phyloP scores from a whole-genome alignment of 2,113 vertebrate genomes.

The Coryphaenoides rupestris region DNA sequence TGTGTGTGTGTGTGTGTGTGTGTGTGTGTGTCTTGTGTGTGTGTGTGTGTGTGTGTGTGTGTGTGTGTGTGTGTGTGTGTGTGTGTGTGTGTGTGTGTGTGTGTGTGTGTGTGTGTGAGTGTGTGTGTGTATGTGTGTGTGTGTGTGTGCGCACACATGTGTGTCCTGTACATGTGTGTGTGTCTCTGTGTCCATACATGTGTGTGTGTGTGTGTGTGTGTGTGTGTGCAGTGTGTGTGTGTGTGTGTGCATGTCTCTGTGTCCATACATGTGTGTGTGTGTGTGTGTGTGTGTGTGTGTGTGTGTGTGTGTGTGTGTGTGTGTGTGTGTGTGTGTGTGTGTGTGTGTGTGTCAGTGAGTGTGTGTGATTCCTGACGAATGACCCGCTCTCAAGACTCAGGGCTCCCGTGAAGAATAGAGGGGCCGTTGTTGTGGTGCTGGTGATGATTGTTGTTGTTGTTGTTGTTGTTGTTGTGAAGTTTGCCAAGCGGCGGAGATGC shows the following conservation, averaged over 20 bases:
- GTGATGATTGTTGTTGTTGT: no score
- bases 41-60: background rate
- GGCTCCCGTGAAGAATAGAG: conserved; percentile 68
- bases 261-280: no score
- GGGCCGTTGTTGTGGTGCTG: no score
- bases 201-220: background rate
- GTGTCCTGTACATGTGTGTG: background rate
- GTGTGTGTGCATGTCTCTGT: no score
- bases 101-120: background rate
- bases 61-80: background rate
- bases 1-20: background rate
- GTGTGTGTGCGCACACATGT: conserved; percentile 12
- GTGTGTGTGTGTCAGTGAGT: conserved; percentile 31
- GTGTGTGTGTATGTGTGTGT: background rate
- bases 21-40: background rate
- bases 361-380: conserved; percentile 65
- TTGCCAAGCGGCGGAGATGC: conserved; percentile 66
- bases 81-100: background rate
- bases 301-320: no score
- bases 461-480: conserved; percentile 13
- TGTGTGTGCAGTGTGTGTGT: no score
- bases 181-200: background rate
- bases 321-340: no score
- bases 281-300: no score
- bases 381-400: conserved; percentile 55